Percentiles rank a stretch among this genome's conserved stretches.
Conservation (phyloP, 2,888 invertebrate species). For the Ectemnius lituratus region DNA sequence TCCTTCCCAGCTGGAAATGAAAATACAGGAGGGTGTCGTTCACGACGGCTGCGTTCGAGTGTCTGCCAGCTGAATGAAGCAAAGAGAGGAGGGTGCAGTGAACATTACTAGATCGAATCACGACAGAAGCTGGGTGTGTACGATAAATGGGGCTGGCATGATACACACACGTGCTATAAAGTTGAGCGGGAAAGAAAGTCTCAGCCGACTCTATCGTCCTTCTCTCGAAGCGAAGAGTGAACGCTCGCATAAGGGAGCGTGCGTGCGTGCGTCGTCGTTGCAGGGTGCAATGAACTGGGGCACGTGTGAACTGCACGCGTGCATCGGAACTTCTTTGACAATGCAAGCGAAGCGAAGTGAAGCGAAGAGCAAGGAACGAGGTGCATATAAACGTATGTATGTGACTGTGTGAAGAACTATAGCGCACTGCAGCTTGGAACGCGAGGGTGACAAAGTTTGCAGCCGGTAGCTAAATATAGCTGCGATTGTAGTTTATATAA, state of each 20-base stretch:
- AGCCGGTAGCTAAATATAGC: background rate
- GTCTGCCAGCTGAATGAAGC: background rate
- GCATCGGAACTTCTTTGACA: constrained; percentile 5
- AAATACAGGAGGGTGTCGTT: too few species aligned
- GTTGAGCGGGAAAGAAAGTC: background rate
- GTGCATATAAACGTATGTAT: too few species aligned
- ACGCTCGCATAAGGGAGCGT: too few species aligned
- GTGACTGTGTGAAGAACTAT: too few species aligned
- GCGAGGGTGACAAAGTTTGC: constrained; percentile 4
- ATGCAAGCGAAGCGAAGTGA: background rate
- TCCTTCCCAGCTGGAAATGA: too few species aligned
- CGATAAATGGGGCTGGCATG: too few species aligned
- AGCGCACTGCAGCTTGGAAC: background rate
- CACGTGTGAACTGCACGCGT: constrained; percentile 7
- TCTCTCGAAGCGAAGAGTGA: too few species aligned
- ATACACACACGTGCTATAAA: background rate
- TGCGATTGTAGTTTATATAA: constrained; percentile 2
- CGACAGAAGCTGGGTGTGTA: too few species aligned
- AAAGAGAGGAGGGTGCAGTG: constrained; percentile 6
- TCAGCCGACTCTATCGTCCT: too few species aligned
- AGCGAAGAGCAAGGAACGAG: too few species aligned
- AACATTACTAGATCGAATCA: background rate
- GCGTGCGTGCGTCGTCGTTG: too few species aligned
- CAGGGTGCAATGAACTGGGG: constrained; percentile 3
- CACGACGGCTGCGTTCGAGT: too few species aligned